phyloP scores from a whole-genome alignment of 1,140 invertebrate genomes.

The Sycobia sp. region DNA sequence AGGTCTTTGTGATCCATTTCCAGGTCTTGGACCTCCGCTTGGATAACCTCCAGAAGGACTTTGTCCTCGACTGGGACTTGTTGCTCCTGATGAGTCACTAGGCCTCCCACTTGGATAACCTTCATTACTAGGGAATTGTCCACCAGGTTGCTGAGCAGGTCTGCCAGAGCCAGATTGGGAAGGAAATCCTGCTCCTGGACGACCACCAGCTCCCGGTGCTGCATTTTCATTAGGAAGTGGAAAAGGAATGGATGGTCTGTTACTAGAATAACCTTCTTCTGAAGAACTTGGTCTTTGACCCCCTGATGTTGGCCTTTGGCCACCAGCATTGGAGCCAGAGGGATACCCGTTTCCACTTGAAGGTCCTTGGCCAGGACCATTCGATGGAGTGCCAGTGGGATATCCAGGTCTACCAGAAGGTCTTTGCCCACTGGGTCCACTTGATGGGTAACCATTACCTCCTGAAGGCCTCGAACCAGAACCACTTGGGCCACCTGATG shows the following conservation, averaged over 20 bases:
- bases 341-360: slow-evolving; percentile 31
- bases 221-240: slow-evolving; percentile 15
- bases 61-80: slow-evolving; percentile 24
- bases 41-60: slow-evolving; percentile 34
- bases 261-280: slow-evolving; percentile 44
- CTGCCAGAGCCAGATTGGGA: slow-evolving; percentile 16
- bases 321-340: slow-evolving; percentile 1
- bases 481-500: slow-evolving; percentile 10
- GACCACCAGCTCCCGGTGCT: slow-evolving; percentile 2
- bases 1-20: slow-evolving; percentile 31
- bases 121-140: slow-evolving; percentile 39
- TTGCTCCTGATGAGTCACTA: not conserved
- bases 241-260: slow-evolving; percentile 28
- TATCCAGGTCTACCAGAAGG: slow-evolving; percentile 26
- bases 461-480: slow-evolving; percentile 12
- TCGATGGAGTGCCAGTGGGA: too few relatives aligned
- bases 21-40: slow-evolving; percentile 41
- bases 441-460: slow-evolving; percentile 30
- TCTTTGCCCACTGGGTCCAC: slow-evolving; percentile 30
- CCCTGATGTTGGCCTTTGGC: slow-evolving; percentile 13
- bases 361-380: slow-evolving; percentile 41
- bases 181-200: slow-evolving; percentile 8
- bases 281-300: slow-evolving; percentile 7
- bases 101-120: slow-evolving; percentile 31
- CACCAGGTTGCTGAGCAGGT: slow-evolving; percentile 35